A percentile compares a stretch with the other conserved stretches of the same genome.
Evolutionary conservation across 2,113 vertebrate species (phyloP).

Genomic region (Syngnathus scovelli): DNA sequence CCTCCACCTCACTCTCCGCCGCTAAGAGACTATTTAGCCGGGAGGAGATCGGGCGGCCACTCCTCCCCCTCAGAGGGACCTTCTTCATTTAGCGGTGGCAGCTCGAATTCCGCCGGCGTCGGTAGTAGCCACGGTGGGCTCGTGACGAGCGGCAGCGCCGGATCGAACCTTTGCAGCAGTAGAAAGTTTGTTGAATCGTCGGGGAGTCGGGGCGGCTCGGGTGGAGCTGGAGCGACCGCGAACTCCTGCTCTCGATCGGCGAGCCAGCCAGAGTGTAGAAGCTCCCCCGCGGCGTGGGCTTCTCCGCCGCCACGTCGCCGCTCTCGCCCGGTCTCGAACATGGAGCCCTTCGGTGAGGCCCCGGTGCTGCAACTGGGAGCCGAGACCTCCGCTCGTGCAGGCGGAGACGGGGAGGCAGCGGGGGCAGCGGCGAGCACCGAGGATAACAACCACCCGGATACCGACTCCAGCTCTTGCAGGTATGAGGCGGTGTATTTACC

Average conservation of each 20-base stretch:
- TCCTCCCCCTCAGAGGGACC: slow-evolving; percentile 60
- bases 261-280: slow-evolving; percentile 86
- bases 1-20: slow-evolving; percentile 75
- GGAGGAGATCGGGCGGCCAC: slow-evolving; percentile 60
- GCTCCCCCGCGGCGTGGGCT: slow-evolving; percentile 79
- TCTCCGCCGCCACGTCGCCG: slow-evolving; percentile 73
- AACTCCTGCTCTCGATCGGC: slow-evolving; percentile 74
- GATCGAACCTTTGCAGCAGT: slow-evolving; percentile 66
- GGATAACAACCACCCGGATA: slow-evolving; percentile 76
- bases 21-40: slow-evolving; percentile 77
- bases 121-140: slow-evolving; percentile 39
- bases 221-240: slow-evolving; percentile 50
- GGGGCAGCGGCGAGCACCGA: slow-evolving; percentile 73
- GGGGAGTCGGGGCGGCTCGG: slow-evolving; percentile 51
- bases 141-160: slow-evolving; percentile 59
- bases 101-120: slow-evolving; percentile 53
- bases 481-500: slow-evolving; percentile 43
- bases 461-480: slow-evolving; percentile 94
- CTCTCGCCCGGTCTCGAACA: slow-evolving; percentile 71
- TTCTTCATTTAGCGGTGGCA: slow-evolving; percentile 68
- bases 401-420: slow-evolving; percentile 48
- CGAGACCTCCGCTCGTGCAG: slow-evolving; percentile 33
- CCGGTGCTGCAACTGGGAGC: slow-evolving; percentile 32
- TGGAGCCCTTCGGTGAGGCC: slow-evolving; percentile 57
- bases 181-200: slow-evolving; percentile 82